Base-by-base conservation (phyloP, 2,888 invertebrate species). In the Anthrax anthrax region DNA sequence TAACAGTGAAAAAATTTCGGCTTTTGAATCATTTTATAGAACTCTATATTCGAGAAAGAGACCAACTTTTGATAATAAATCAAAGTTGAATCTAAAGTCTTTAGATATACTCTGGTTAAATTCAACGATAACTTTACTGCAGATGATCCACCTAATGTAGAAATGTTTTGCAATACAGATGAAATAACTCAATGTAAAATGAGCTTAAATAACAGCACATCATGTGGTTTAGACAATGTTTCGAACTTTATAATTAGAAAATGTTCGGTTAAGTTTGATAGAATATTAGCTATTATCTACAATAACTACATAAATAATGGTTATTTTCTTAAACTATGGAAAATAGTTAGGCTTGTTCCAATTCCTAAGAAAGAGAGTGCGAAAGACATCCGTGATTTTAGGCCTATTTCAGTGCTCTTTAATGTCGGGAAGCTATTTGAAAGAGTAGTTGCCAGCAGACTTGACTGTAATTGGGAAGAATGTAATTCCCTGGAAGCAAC, bases 381-480 rank as follows among this genome's bases (percentile, higher is more conserved):
- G 4, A 10, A 3, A 1, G 18, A 39, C 9, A 39, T 39, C 17
- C 3, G 4, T 2, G 18, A 39, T 19, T 39, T 39, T 18, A 2
- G 39, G 2, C 39, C 39, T 13, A 39, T 39, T 1, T 39, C 18
- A 13, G 5, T 39, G 18, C 5, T 39, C 5, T 39, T 4, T 16
- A 39, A 39, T 2, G 1, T 39, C 1, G 17, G 39, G 2, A 39
- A 39, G 10, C 2, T 39, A 2, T 39, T 39, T 17, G 4, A 27
- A 27, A 1, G 23, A 2, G 2, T 27, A 2, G 9, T 27, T 1
- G 2, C 2, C 2, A 1, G 2, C 1, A 27, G 2, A 1, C 2
- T 27, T 2, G 2, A 27, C 9, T 2, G 1, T 2, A 8, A 8
- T 2, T 2, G 2, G 5, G 23, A 2, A 2, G 23, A 27, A 2